A percentile compares a stretch with the other conserved stretches of the same genome.
Evolutionary conservation across 2,888 invertebrate species (phyloP).

Genomic region (Ophioninae sp.): DNA sequence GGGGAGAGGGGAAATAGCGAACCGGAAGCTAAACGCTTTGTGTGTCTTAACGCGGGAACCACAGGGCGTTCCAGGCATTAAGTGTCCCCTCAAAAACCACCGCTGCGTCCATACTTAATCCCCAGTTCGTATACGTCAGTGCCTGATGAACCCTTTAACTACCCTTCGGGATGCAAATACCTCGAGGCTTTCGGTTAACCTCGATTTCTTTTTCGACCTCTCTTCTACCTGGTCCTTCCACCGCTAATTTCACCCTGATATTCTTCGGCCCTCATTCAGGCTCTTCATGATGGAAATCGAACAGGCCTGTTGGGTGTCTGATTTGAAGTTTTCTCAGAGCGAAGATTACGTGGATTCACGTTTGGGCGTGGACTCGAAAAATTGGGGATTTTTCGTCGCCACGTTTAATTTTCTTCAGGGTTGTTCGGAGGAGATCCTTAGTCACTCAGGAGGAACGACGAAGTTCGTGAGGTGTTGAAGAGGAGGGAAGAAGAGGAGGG

Average conservation of each 20-base stretch:
- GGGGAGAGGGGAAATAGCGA: neutral
- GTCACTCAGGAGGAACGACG: slow-evolving; percentile 11
- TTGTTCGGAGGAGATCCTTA: slow-evolving; percentile 22
- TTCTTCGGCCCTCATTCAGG: neutral
- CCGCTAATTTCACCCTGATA: neutral
- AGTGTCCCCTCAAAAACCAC: slow-evolving; percentile 74
- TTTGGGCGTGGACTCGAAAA: neutral
- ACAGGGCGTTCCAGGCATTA: slow-evolving; percentile 73
- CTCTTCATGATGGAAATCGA: neutral
- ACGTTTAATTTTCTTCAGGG: neutral
- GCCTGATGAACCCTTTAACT: slow-evolving; percentile 57
- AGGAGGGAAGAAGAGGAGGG: slow-evolving; percentile 16
- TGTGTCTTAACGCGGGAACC: slow-evolving; percentile 73
- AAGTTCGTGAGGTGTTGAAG: slow-evolving; percentile 34
- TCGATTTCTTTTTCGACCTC: slow-evolving; percentile 38
- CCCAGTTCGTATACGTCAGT: slow-evolving; percentile 40
- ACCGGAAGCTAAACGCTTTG: slow-evolving; percentile 73
- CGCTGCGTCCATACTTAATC: slow-evolving; percentile 60
- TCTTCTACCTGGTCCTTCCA: neutral
- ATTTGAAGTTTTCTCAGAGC: no score
- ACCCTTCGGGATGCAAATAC: slow-evolving; percentile 49
- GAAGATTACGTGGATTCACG: neutral
- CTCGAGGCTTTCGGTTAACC: slow-evolving; percentile 40
- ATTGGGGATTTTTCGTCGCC: slow-evolving; percentile 7
- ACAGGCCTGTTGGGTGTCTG: neutral